Base-by-base conservation (phyloP, 1,140 invertebrate species). In the Archivesica marissinica region DNA sequence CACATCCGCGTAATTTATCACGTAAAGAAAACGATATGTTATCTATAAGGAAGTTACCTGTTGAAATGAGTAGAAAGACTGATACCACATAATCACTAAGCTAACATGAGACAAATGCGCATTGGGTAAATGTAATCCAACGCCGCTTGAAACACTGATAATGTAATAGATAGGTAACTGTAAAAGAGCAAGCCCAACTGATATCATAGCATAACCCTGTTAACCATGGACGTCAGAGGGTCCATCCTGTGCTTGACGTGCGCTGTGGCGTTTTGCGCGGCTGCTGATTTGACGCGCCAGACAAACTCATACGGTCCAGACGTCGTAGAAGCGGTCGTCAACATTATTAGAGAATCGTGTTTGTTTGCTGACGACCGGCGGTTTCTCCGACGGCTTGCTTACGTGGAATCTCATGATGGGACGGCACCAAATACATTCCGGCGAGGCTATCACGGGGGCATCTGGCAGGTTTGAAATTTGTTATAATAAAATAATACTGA, bases 391-490 rank as follows among this genome's bases (percentile, higher is more conserved):
- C 86, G 90, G 28, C 61, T 89, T 15, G 90, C 90, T 2, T 90
- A 86, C 25, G 90, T 90, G 0, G 86, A 89, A 64, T 86, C 86
- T 3, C 47, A 54, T 11, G 88, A 90, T 54, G 90, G 90, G 23
- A 56, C 75, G 7, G 76, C 90, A n/a, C 47, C 86, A 0, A 85
- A 83, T 9, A 90, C 90, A 0, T 91, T 87, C 75, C 80, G 86
- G 39, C 11, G 52, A 0, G 80, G 86, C 23, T 89, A 89, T 44
- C 52, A 90, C 70, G 90, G 90, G 3, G 90, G 90, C 56, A 90
- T 91, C 3, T 91, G 90, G 90, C 90, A 91, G 87, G 90, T 91
- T 23, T 59, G 61, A 25, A 9, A 33, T 47, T 56, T 80, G 33
- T 56, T 56, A 77, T 23, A 20, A 28, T 59, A 20, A 20, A 30